Conservation (phyloP, 2,888 invertebrate genomes). For the Cetonia aurata region DNA sequence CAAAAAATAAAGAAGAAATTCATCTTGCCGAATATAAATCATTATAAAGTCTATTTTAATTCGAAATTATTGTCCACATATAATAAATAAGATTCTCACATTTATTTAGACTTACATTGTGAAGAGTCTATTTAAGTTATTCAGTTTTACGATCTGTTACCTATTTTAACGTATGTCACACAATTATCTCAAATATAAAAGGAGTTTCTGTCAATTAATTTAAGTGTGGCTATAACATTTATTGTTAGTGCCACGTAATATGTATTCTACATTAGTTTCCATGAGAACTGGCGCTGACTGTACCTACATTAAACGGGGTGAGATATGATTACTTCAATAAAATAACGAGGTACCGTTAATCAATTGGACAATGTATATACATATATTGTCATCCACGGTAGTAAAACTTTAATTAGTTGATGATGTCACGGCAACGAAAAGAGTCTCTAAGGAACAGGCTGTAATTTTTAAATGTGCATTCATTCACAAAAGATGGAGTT, state of each 20-base stretch:
- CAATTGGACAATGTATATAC: not conserved
- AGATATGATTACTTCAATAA: slow-evolving; percentile 6
- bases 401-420: not conserved
- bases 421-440: not conserved
- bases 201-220: slow-evolving; percentile 1
- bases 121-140: not conserved
- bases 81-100: too few species aligned
- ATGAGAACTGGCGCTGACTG: not conserved
- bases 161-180: not conserved
- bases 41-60: too few species aligned
- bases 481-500: too few species aligned
- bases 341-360: not conserved
- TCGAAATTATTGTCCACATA: too few species aligned
- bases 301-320: not conserved
- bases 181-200: slow-evolving; percentile 8
- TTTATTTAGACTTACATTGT: too few species aligned
- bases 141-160: not conserved
- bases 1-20: too few species aligned
- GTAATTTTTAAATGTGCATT: too few species aligned
- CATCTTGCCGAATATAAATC: too few species aligned
- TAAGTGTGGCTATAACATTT: not conserved
- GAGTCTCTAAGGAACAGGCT: too few species aligned
- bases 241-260: not conserved
- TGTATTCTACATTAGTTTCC: not conserved
- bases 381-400: not conserved